Conservation (phyloP, 2,797 vertebrate species). For the Vespertilio murinus region DNA sequence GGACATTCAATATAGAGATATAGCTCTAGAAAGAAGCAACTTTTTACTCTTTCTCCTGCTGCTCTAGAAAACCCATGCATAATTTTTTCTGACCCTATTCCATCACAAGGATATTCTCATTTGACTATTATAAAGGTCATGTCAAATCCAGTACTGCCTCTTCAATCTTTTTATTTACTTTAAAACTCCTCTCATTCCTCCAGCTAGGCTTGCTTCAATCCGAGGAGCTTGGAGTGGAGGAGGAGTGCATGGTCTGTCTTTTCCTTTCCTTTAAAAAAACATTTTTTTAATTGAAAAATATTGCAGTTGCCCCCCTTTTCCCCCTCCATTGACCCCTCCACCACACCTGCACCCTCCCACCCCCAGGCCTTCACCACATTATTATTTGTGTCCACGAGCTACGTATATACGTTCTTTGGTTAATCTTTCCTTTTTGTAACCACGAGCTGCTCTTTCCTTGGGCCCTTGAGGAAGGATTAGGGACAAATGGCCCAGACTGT, state of each 20-base stretch:
- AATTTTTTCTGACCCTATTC: not conserved
- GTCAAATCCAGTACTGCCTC: not conserved
- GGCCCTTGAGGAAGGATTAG: not conserved
- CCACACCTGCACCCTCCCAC: too few relatives aligned
- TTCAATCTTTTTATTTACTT: not conserved
- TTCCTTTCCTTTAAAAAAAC: not conserved
- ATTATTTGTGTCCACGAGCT: too few relatives aligned
- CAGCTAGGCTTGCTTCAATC: not conserved
- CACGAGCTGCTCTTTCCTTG: not conserved
- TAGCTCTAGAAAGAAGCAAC: not conserved
- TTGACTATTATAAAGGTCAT: not conserved
- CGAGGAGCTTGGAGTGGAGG: not conserved
- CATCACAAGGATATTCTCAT: not conserved
- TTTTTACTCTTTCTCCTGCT: not conserved
- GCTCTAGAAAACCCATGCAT: not conserved
- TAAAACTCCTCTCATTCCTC: not conserved
- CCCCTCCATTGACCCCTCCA: too few relatives aligned
- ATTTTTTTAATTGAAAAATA: too few relatives aligned
- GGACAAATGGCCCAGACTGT: not conserved
- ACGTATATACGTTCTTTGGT: too few relatives aligned
- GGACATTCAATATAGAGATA: not conserved
- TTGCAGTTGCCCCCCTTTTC: too few relatives aligned
- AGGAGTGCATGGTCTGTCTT: not conserved
- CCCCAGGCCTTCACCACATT: too few relatives aligned
- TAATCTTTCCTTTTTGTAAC: not conserved